These are phyloP conservation scores for Oreotrochilus melanogaster DNA, from an alignment of 2,113 vertebrate genomes.

Conservation along the genomic window DNA sequence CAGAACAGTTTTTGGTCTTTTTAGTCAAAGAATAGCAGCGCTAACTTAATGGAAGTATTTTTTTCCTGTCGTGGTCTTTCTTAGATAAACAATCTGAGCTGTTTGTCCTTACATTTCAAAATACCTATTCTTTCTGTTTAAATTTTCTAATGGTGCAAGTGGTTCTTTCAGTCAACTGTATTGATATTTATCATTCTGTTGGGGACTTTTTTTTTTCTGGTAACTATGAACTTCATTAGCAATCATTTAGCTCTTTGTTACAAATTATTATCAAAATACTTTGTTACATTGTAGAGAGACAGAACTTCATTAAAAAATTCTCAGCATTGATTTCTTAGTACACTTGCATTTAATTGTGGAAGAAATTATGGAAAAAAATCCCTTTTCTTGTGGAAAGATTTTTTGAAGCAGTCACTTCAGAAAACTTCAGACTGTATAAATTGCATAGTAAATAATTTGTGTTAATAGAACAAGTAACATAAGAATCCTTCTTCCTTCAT, in stretches of 20 bases:
- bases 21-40: not conserved
- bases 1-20: not conserved
- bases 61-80: not conserved
- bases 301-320: not conserved
- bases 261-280: not conserved
- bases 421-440: not conserved
- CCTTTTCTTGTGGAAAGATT: not conserved
- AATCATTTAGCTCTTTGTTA: not conserved
- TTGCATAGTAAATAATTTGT: not conserved
- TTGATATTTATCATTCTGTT: not conserved
- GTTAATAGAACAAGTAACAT: not conserved
- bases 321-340: not conserved
- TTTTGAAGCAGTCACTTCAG: not conserved
- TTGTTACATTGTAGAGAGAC: rapidly evolving
- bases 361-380: not conserved
- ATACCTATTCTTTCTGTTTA: not conserved
- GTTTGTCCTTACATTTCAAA: not conserved
- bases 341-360: not conserved
- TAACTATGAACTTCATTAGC: not conserved
- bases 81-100: not conserved
- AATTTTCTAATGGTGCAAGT: not conserved
- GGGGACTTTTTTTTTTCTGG: too few relatives aligned
- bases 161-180: not conserved
- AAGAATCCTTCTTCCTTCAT: not conserved
- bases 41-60: not conserved